Evolutionary conservation across 1,140 invertebrate genomes (phyloP).

Genomic region (Panagrolaimus sp.): DNA sequence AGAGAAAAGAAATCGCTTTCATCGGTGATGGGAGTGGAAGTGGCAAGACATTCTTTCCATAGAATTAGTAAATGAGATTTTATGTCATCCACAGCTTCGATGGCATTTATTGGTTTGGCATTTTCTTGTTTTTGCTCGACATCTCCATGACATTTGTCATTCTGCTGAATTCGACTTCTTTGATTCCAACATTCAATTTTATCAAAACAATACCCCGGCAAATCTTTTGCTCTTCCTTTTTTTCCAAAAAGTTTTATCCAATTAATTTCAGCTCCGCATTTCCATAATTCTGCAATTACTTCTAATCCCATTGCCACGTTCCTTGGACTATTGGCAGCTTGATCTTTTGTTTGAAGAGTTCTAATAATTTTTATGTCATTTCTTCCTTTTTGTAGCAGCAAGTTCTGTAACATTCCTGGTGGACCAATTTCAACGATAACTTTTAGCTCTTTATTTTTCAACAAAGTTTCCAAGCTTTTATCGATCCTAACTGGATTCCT

Average conservation of each 20-base stretch:
- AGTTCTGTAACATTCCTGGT: conserved; percentile 27
- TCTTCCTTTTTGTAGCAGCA: conserved; percentile 11
- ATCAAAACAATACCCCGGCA: not conserved
- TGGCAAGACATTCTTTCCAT: not conserved
- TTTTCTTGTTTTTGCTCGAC: too few relatives aligned
- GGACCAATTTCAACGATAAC: conserved; percentile 48
- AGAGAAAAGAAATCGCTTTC: conserved; percentile 39
- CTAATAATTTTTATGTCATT: not conserved
- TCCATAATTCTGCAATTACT: not conserved
- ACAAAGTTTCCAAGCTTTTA: conserved; percentile 27
- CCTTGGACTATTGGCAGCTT: not conserved
- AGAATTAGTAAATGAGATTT: not conserved
- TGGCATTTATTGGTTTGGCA: not conserved
- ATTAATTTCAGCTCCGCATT: too few relatives aligned
- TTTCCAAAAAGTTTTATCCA: too few relatives aligned
- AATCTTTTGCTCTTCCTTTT: too few relatives aligned
- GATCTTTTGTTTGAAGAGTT: conserved; percentile 10
- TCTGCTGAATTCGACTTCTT: not conserved
- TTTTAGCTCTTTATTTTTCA: conserved; percentile 11
- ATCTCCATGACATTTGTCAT: too few relatives aligned
- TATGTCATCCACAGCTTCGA: not conserved
- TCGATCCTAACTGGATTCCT: conserved; percentile 39
- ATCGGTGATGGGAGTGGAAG: not conserved
- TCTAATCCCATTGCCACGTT: not conserved
- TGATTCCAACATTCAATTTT: not conserved